Conservation (phyloP, 2,888 invertebrate species). For the Caenorhabditis parvicauda region DNA sequence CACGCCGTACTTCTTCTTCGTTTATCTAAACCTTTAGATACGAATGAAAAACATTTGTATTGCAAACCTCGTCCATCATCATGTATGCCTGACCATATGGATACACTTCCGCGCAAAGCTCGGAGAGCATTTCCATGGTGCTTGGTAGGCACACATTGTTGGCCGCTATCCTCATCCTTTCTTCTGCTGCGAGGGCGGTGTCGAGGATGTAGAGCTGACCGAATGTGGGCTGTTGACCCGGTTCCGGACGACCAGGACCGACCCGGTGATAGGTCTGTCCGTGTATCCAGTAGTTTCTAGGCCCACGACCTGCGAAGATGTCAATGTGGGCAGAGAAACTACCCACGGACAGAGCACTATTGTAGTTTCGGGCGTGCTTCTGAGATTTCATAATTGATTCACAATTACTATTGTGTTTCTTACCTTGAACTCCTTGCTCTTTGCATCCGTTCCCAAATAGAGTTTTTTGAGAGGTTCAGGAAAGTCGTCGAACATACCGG, state of each 20-base stretch:
- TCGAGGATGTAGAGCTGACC: slow-evolving; percentile 16
- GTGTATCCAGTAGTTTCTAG: background rate
- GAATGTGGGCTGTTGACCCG: background rate
- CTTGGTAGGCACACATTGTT: slow-evolving; percentile 12
- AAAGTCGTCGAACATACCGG: background rate
- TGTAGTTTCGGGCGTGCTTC: slow-evolving; percentile 6
- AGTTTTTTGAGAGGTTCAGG: background rate
- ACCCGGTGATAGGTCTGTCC: slow-evolving; percentile 2
- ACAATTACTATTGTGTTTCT: too few species aligned
- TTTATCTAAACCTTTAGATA: too few species aligned
- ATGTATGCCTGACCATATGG: slow-evolving; percentile 13
- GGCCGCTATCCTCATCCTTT: slow-evolving; percentile 3
- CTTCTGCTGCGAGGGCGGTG: slow-evolving; percentile 13
- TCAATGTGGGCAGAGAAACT: background rate
- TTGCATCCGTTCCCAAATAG: background rate
- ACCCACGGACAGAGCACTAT: slow-evolving; percentile 3
- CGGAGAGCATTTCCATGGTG: slow-evolving; percentile 14
- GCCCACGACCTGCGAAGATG: background rate
- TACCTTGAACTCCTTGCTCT: too few species aligned
- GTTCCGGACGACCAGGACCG: slow-evolving; percentile 1
- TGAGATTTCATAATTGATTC: too few species aligned
- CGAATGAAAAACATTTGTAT: too few species aligned
- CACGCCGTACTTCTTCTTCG: background rate
- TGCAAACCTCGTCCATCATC: slow-evolving; percentile 9
- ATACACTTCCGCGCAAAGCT: slow-evolving; percentile 6